Conservation (phyloP, 2,888 invertebrate species). For the Eupithecia subfuscata region DNA sequence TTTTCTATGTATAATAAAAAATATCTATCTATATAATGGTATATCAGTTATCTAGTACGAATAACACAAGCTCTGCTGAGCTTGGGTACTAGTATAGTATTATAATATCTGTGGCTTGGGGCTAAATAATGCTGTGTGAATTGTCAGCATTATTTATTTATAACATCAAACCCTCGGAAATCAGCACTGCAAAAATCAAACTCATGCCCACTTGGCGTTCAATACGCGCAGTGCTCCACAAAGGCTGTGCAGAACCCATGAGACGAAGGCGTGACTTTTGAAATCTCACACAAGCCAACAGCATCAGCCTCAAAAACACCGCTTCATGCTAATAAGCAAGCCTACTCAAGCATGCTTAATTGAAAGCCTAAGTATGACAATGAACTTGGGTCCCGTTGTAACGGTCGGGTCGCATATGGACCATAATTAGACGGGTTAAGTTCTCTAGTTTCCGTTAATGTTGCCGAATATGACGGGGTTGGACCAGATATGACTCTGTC, state of each 20-base stretch:
- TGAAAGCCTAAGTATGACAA: constrained; percentile 57
- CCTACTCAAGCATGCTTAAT: constrained; percentile 49
- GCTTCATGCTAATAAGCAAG: constrained; percentile 33
- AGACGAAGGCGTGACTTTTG: constrained; percentile 12
- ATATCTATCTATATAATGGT: too few species aligned
- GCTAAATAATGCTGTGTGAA: too few species aligned
- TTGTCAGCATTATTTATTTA: too few species aligned
- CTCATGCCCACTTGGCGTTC: not conserved
- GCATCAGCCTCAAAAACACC: constrained; percentile 30
- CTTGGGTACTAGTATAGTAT: too few species aligned
- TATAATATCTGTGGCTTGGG: too few species aligned
- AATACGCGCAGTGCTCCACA: not conserved
- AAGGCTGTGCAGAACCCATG: not conserved
- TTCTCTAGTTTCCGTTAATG: constrained; percentile 31
- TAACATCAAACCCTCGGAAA: too few species aligned
- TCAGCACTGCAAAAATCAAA: not conserved
- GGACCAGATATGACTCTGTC: not conserved
- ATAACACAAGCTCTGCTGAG: too few species aligned
- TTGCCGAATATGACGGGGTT: constrained; percentile 31
- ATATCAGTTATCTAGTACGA: too few species aligned
- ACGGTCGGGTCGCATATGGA: constrained; percentile 53
- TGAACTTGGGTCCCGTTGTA: constrained; percentile 55
- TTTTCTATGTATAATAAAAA: too few species aligned
- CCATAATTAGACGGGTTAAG: constrained; percentile 58
- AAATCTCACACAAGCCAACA: constrained; percentile 22